Base-by-base conservation (phyloP, 92 coral and sea anemone species). In the Nematostella vectensis region DNA sequence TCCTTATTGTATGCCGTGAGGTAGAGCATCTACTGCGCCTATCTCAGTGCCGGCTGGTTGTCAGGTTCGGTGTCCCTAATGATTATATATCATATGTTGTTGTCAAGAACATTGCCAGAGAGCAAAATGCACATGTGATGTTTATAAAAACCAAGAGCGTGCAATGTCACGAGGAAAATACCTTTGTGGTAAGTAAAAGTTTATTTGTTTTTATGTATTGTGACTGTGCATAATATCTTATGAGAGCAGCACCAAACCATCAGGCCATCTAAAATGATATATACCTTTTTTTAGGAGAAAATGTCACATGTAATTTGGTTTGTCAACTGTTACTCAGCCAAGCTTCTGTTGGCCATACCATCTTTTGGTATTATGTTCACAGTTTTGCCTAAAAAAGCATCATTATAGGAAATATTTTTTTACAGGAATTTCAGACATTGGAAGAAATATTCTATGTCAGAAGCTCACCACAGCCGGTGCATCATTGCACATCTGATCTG, bases 11-110 rank as follows among this genome's bases (percentile, higher is more conserved):
- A 12, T 74, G 94, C 26, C 50, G 44, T 52, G 88, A 75, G 3
- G 57, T 79, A 10, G 83, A 74, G 13, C 42, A 64, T 3, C 82
- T 78, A 8, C 59, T 93, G 25, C 38, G 59, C 47, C 55, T 83
- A 22, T 36, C 74, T n/a, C 66, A 79, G 58, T 87, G 91, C 36
- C 64, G 74, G 57, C 75, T 82, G 22, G 36, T 86, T 43, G 58
- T 93, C 29, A 72, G 89, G 44, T 64, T 78, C 53, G 99, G 81
- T 9, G 52, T 72, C 48, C 99, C 99, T 12, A 37, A 44, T 3
- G 73, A 54, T n/a, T 93, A 87, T 57, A 28, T 27, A 31, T 54
- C 63, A 26, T 82, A 62, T 62, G 38, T 70, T 19, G 54, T 45
- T 31, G 64, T 70, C 15, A 93, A 93, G 48, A 57, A 57, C 40